Evolutionary conservation across 2,797 vertebrate species (phyloP).

Genomic region (Hapalemur alaotrensis): DNA sequence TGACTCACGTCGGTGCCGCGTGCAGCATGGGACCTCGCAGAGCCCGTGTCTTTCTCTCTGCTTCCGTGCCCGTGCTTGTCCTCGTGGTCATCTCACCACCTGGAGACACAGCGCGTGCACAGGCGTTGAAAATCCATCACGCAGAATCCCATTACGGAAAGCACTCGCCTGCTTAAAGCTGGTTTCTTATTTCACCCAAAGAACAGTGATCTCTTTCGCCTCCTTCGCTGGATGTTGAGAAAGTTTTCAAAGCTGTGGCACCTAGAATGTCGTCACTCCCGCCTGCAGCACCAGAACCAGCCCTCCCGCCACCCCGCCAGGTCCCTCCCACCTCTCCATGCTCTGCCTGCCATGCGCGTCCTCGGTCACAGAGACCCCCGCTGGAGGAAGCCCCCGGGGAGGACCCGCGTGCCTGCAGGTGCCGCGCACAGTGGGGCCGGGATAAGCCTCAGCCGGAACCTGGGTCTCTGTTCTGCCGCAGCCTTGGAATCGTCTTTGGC

Average conservation of each 20-base stretch:
- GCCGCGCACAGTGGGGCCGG: not conserved
- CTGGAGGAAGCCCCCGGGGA: not conserved
- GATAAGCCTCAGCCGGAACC: accelerated
- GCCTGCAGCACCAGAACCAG: too few relatives aligned
- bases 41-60: not conserved
- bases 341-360: not conserved
- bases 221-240: constrained; percentile 50
- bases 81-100: not conserved
- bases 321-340: too few relatives aligned
- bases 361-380: too few relatives aligned
- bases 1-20: accelerated
- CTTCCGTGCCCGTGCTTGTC: not conserved
- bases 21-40: accelerated
- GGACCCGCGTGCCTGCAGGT: accelerated
- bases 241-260: constrained; percentile 47
- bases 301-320: too few relatives aligned
- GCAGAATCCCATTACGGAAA: constrained; percentile 75
- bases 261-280: not conserved
- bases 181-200: constrained; percentile 44
- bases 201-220: constrained; percentile 47
- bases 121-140: constrained; percentile 77
- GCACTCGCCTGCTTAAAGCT: constrained; percentile 65
- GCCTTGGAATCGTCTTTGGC: not conserved
- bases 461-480: accelerated
- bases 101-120: constrained; percentile 64